phyloP scores from a whole-genome alignment of 2,888 invertebrate genomes.

The Chymomyza procnemis region DNA sequence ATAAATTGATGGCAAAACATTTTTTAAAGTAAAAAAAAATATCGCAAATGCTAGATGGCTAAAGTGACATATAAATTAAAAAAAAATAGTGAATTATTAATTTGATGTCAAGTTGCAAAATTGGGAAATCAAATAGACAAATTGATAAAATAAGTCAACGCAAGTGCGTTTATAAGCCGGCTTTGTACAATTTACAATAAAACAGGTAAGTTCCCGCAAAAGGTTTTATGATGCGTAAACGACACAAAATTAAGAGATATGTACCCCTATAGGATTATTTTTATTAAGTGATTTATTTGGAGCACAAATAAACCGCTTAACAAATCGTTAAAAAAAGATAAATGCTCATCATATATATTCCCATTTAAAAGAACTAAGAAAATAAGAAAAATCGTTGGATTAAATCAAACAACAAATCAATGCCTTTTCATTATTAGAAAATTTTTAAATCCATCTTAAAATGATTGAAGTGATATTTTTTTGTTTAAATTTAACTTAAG shows the following conservation, averaged over 20 bases:
- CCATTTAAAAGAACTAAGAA: too few relatives aligned
- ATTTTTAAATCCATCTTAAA: too few relatives aligned
- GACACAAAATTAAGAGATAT: background rate
- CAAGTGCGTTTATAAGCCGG: background rate
- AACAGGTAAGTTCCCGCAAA: slow-evolving; percentile 4
- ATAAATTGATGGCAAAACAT: slow-evolving; percentile 48
- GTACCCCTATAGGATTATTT: too few relatives aligned
- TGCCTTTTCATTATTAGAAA: too few relatives aligned
- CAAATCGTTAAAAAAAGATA: too few relatives aligned
- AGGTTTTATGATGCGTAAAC: background rate
- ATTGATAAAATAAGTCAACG: background rate
- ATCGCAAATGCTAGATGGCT: background rate
- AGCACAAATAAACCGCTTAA: too few relatives aligned
- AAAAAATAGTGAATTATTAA: background rate
- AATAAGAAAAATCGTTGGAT: too few relatives aligned
- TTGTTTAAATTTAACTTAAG: too few relatives aligned
- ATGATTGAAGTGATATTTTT: too few relatives aligned
- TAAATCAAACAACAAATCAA: too few relatives aligned
- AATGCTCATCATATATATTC: too few relatives aligned
- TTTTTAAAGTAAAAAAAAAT: slow-evolving; percentile 11
- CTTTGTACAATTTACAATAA: background rate
- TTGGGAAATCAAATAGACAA: background rate
- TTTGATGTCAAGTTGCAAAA: background rate
- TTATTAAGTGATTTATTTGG: too few relatives aligned
- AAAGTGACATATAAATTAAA: background rate